phyloP scores from a whole-genome alignment of 2,113 vertebrate species.

The Halcyon senegalensis region DNA sequence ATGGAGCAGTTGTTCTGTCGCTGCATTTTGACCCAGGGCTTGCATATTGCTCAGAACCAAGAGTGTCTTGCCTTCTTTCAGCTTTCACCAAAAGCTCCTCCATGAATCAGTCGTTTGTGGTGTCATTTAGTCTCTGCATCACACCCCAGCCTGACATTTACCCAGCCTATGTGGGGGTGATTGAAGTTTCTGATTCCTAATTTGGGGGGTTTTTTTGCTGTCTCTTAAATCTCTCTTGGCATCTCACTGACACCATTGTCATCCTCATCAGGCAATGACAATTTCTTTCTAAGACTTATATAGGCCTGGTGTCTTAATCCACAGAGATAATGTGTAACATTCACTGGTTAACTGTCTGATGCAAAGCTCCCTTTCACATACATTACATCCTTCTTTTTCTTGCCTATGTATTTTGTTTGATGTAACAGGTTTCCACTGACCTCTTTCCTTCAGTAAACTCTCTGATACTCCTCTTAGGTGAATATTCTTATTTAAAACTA shows the following conservation, averaged over 20 bases:
- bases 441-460: not conserved
- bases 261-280: not conserved
- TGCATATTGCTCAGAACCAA: not conserved
- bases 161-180: not conserved
- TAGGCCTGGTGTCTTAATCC: not conserved
- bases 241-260: conserved; percentile 6
- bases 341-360: not conserved
- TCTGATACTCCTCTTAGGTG: not conserved
- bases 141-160: conserved; percentile 49
- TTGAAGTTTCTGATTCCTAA: conserved; percentile 39
- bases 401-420: not conserved
- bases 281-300: not conserved
- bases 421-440: not conserved
- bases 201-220: not conserved
- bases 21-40: not conserved
- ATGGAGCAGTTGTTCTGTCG: not conserved
- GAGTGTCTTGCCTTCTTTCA: conserved; percentile 2
- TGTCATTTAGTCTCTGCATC: conserved; percentile 11
- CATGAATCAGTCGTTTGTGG: not conserved
- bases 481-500: not conserved
- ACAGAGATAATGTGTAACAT: not conserved
- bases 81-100: not conserved
- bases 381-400: not conserved
- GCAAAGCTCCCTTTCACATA: not conserved
- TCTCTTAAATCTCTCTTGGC: conserved; percentile 27